Base-by-base conservation (phyloP, 2,797 vertebrate genomes). In the Peromyscus melanophrys region DNA sequence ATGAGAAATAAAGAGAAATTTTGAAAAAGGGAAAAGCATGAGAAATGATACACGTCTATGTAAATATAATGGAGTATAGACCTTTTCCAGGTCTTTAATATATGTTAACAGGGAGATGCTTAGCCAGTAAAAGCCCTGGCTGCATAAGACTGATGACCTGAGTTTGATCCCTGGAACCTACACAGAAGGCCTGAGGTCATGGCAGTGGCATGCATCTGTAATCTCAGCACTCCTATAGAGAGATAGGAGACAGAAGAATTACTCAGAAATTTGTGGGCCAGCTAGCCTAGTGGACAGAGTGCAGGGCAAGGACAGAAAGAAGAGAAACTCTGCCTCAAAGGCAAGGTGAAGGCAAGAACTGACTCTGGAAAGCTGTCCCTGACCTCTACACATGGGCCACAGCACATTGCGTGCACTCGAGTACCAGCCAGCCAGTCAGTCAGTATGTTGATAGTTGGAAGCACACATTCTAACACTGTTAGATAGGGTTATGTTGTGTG, bases 21-120 rank as follows among this genome's bases (percentile, higher is more conserved):
- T 93, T 46, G 57, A 76, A 84, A 19, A 92, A 75, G 65, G 19
- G 73, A 84, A 84, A 57, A 29, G 34, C 19, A 92, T 89, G 10
- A 82, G 25, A 95, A 94, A 88, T 87, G 6, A 21, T 83, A 37
- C 52, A 37, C 73, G n/a, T 63, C 17, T 89, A 34, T 27, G 27
- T 55, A 80, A 76, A 67, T 52, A 80, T 73, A 59, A 65, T 37
- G 75, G 43, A 76, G 3, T 25, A 46, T 57, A 84, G 75, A 27
- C 65, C 67, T 49, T 95, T 43, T 90, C 34, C 12, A 89, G n/a
- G 82, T 87, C 63, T 90, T 94, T 88, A 95, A 92, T 80, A 67
- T 49, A 57, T 71, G 10, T 94, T 91, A 61, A 86, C 67, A 61
- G 23, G 65, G 7, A 71, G 65, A 71, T 52, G 49, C 31, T 40